Evolutionary conservation across 92 coral and sea anemone genomes (phyloP), one percentile per base, ranked within the genome.

Genomic region (Hydrozoanthus gracilis): DNA sequence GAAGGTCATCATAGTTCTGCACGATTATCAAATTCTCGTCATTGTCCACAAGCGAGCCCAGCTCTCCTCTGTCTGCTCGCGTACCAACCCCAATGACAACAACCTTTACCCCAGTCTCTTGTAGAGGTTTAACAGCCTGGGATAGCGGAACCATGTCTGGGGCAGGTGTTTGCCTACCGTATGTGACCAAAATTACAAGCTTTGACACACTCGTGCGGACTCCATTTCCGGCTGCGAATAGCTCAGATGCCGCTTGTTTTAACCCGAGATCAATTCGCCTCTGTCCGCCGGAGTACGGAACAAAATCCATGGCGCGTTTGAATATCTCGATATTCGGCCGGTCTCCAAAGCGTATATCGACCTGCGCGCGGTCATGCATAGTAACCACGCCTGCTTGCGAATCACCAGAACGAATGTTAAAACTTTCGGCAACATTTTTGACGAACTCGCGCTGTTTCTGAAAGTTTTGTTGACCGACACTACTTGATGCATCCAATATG

Each of bases 221-320:
- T 80, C 74, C 46, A 45, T 61, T 48, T 8, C 12, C 55, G 12
- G 60, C 13, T 35, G 60, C 51, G 17, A 80, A 80, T 13, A 80
- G 56, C 18, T 18, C 74, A 5, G 85, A 44, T 62, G 85, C 85
- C 15, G 85, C 85, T 8, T 11, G 52, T 47, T 12, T 51, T 13
- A 80, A 18, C 5, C 85, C 85, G 11, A 80, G 62, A 67, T 80
- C 85, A 47, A 80, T 80, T 11, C 85, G 85, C 51, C 85, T 80
- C 20, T 62, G 73, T 27, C 85, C 85, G 44, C 85, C 85, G 3
- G 85, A 62, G 61, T 62, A 62, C 2, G 85, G 85, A 6, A 80
- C 60, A 3, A 64, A 80, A 47, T 80, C 73, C 58, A 80, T 50
- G 8, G 85, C 85, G 5, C 61, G 85, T 61, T 80, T 80, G 61